phyloP scores from a whole-genome alignment of 2,888 invertebrate species.

The Celastrina argiolus region DNA sequence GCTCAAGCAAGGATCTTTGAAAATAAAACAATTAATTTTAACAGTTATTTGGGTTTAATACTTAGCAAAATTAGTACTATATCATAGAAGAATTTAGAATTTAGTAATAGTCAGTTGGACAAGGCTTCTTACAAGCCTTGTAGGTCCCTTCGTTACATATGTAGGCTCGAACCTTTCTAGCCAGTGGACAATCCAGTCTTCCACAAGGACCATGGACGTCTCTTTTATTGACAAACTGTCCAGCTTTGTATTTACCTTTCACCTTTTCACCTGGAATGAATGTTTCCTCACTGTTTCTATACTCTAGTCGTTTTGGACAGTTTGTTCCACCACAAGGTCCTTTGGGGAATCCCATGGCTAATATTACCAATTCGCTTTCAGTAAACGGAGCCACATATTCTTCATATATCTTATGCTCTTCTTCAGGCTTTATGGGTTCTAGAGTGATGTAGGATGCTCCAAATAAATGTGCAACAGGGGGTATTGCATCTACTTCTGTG shows the following conservation, averaged over 20 bases:
- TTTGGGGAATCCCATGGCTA: conserved; percentile 73
- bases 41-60: neutral
- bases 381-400: conserved; percentile 66
- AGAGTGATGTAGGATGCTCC: conserved; percentile 64
- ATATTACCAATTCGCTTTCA: conserved; percentile 57
- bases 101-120: conserved; percentile 55
- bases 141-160: conserved; percentile 62
- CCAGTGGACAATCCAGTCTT: conserved; percentile 66
- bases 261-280: conserved; percentile 61
- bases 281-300: conserved; percentile 65
- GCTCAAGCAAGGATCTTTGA: neutral
- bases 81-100: neutral
- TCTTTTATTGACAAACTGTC: conserved; percentile 65
- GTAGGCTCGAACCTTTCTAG: conserved; percentile 59
- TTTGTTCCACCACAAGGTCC: conserved; percentile 73
- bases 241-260: conserved; percentile 65
- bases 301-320: conserved; percentile 67
- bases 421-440: conserved; percentile 55
- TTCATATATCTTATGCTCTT: conserved; percentile 52
- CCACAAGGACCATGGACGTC: conserved; percentile 72
- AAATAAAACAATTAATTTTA: neutral
- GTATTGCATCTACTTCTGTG: conserved; percentile 57
- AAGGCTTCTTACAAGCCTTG: conserved; percentile 66
- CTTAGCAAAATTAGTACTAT: neutral
- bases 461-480: conserved; percentile 65